Conservation (phyloP, 1,140 invertebrate species). For the Calosoma granatense region DNA sequence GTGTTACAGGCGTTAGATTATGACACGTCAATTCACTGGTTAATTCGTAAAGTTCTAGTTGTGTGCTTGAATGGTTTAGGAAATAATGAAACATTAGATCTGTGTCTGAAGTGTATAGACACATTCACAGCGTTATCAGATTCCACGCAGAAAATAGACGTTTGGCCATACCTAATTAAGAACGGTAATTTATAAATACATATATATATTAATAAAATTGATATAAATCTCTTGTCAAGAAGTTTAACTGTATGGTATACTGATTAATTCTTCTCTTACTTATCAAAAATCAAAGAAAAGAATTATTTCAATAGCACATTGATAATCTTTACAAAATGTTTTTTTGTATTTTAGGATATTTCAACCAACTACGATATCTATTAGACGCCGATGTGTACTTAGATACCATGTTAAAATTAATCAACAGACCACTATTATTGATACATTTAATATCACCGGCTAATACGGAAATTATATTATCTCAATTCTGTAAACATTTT, state of each 20-base stretch:
- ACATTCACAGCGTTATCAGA: constrained; percentile 22
- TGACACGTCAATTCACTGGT: constrained; percentile 39
- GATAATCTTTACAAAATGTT: constrained; percentile 10
- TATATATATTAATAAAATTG: constrained; percentile 10
- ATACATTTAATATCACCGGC: constrained; percentile 27
- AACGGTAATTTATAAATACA: constrained; percentile 18
- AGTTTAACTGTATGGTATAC: too few species aligned
- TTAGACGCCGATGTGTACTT: constrained; percentile 46
- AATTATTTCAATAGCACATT: too few species aligned
- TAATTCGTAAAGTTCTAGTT: constrained; percentile 50
- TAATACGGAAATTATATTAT: constrained; percentile 22
- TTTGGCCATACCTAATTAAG: constrained; percentile 20
- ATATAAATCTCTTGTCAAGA: too few species aligned
- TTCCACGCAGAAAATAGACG: constrained; percentile 14
- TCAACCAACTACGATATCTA: constrained; percentile 55
- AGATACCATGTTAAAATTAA: constrained; percentile 62
- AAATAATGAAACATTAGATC: constrained; percentile 22
- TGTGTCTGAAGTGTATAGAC: constrained; percentile 20
- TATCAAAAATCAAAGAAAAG: too few species aligned
- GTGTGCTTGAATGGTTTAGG: constrained; percentile 40
- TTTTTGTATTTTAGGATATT: constrained; percentile 49
- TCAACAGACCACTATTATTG: constrained; percentile 56
- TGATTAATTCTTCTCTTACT: too few species aligned
- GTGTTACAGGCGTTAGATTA: constrained; percentile 35
- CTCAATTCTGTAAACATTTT: constrained; percentile 33